phyloP scores from a whole-genome alignment of 2,797 vertebrate species.

The Cichlasoma orientale region DNA sequence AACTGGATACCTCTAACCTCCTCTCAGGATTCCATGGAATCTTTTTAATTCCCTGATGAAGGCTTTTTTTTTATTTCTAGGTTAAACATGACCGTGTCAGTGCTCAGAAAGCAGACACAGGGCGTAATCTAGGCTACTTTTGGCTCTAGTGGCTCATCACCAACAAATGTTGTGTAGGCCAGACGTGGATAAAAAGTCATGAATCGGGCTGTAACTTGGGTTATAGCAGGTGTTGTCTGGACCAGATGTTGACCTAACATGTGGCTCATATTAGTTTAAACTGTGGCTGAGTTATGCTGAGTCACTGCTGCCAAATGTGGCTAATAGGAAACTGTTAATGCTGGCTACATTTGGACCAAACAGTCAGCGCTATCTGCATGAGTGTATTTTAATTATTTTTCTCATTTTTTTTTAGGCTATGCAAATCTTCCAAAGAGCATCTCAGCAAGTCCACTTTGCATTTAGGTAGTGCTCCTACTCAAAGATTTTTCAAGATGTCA shows the following conservation, averaged over 20 bases:
- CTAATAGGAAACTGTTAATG: neutral
- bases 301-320: neutral
- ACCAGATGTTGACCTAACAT: neutral
- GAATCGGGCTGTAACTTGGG: rapidly evolving
- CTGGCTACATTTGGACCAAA: neutral
- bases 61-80: neutral
- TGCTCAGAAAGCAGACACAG: neutral
- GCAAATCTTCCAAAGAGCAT: neutral
- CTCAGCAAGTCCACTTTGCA: too few relatives aligned
- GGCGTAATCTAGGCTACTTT: neutral
- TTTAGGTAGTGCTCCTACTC: too few relatives aligned
- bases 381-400: neutral
- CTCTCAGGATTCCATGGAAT: neutral
- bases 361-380: rapidly evolving
- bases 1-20: too few relatives aligned
- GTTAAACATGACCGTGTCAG: neutral
- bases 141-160: rapidly evolving
- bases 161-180: rapidly evolving
- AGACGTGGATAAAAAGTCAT: neutral
- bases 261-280: neutral
- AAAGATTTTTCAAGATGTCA: too few relatives aligned
- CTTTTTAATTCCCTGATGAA: neutral
- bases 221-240: neutral
- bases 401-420: neutral
- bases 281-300: neutral